Evolutionary conservation across 2,113 vertebrate species (phyloP), one percentile per base, ranked within the genome.

Genomic region (Lethenteron reissneri): DNA sequence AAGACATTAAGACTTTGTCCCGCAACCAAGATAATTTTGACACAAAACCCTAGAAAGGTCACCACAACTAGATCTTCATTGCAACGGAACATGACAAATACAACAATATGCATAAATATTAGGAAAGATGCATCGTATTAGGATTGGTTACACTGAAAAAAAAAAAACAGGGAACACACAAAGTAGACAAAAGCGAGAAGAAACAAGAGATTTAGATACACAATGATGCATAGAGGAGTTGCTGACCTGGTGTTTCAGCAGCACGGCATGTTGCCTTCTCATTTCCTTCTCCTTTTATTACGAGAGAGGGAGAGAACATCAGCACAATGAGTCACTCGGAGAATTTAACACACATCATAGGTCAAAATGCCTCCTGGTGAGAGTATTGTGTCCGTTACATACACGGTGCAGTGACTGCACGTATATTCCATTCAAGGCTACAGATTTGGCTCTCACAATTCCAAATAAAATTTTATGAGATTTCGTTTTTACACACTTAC

Each of bases 191-290:
- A 41, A 41, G 41, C 41, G 41, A 41, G 41, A 41, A 41, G 41
- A 41, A 41, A 41, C 41, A 41, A 41, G 6, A 41, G 41, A 41
- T 41, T 41, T 41, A 41, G 41, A 41, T 41, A 41, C 41, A 41
- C 41, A 41, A 41, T 41, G 41, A 41, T 17, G 9, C 12, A 68
- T 11, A 68, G 25, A 1, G 15, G 71, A 56, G 58, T 73, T 76
- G 82, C 82, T 72, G 80, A 97, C 92, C 88, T 96, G 91, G 75
- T 95, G 89, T 76, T 96, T 97, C 75, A 90, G 78, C 75, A 96
- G 83, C 75, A 90, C 83, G 41, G 89, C 86, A 72, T 97, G 89
- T 58, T 95, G 86, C 78, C 88, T 81, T 72, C 86, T 83, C 80
- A 95, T 83, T 79, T 95, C 90, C 73, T 88, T 94, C 77, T 94